Evolutionary conservation across 2,888 invertebrate species (phyloP).

Genomic region (Neelides folsomi): DNA sequence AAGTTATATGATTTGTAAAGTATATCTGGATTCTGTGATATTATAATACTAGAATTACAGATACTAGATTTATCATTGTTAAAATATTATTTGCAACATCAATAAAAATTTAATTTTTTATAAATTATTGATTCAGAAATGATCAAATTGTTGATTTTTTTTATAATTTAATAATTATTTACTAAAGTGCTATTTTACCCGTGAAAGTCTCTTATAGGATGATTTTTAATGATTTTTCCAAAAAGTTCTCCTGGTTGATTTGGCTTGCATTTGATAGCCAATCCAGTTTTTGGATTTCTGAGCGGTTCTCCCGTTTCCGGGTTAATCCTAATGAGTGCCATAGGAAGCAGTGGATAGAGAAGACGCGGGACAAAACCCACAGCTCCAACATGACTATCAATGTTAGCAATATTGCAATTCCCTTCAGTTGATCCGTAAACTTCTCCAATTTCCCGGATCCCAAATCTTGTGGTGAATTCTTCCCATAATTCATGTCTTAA

Average conservation of each 20-base stretch:
- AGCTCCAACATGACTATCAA: constrained; percentile 79
- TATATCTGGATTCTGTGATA: too few species aligned
- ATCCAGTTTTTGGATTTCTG: constrained; percentile 60
- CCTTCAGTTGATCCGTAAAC: constrained; percentile 97
- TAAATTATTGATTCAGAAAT: not conserved
- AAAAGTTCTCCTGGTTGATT: constrained; percentile 90
- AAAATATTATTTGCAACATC: too few species aligned
- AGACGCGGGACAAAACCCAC: constrained; percentile 63
- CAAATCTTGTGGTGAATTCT: constrained; percentile 73
- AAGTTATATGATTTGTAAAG: too few species aligned
- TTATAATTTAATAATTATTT: not conserved
- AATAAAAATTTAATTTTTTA: not conserved
- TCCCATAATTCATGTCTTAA: constrained; percentile 85
- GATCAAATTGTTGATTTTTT: not conserved
- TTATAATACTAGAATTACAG: too few species aligned
- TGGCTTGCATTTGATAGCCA: constrained; percentile 52
- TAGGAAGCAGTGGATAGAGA: not conserved
- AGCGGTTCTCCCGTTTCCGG: constrained; percentile 67
- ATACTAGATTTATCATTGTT: not conserved
- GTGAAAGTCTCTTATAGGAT: constrained; percentile 80
- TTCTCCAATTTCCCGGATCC: constrained; percentile 68
- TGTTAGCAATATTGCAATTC: constrained; percentile 44
- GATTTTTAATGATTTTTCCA: constrained; percentile 78
- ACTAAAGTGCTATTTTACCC: constrained; percentile 54
- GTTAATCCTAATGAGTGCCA: constrained; percentile 8